These are phyloP conservation scores for Acanthopleura granulata DNA, from an alignment of 2,888 invertebrate genomes.

Conservation along the genomic window DNA sequence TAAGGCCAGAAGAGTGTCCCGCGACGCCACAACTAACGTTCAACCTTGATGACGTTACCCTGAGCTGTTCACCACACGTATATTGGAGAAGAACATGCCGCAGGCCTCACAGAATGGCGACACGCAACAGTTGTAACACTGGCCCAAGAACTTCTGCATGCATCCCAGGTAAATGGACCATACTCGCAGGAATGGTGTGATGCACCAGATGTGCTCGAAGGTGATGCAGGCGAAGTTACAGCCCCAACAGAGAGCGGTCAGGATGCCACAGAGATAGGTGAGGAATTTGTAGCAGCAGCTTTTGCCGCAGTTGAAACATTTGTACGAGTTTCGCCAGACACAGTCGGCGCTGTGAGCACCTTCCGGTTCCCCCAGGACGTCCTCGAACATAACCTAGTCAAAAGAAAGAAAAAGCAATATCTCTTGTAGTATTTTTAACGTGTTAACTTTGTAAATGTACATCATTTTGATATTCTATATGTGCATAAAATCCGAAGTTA, in stretches of 20 bases:
- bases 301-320: conserved; percentile 77
- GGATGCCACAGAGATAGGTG: conserved; percentile 78
- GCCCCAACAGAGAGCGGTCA: conserved; percentile 76
- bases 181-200: conserved; percentile 77
- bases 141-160: conserved; percentile 68
- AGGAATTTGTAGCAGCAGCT: conserved; percentile 80
- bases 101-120: conserved; percentile 77
- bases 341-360: conserved; percentile 74
- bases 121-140: conserved; percentile 71
- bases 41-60: background rate
- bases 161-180: conserved; percentile 75
- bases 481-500: too few species aligned
- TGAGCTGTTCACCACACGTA: conserved; percentile 6
- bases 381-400: conserved; percentile 69
- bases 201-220: conserved; percentile 79
- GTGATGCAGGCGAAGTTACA: conserved; percentile 72
- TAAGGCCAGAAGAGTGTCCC: too few species aligned
- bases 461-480: too few species aligned
- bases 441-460: too few species aligned
- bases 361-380: conserved; percentile 59
- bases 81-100: conserved; percentile 47
- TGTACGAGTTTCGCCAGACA: conserved; percentile 79
- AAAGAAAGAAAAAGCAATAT: background rate
- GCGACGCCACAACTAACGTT: too few species aligned
- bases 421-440: too few species aligned